These are phyloP conservation scores for Stegodyphus mimosarum DNA, from an alignment of 1,140 invertebrate genomes.

Conservation along the genomic window DNA sequence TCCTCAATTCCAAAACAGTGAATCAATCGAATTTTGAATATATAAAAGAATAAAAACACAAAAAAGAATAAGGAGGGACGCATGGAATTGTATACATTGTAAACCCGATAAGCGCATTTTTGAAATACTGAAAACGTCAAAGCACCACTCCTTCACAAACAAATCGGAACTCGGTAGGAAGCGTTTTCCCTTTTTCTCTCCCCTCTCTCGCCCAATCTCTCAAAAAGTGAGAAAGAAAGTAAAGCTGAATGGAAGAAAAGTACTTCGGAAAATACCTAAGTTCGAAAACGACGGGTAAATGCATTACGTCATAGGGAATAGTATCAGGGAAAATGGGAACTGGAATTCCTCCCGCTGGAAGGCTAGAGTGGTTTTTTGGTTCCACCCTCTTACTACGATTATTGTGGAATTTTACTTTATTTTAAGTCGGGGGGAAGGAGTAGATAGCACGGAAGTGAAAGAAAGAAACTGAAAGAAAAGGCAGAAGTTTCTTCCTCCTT, in stretches of 20 bases:
- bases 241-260: background rate
- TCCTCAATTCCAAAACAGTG: too few relatives aligned
- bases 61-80: too few relatives aligned
- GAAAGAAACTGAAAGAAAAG: too few relatives aligned
- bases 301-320: slow-evolving; percentile 53
- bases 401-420: background rate
- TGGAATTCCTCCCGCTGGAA: slow-evolving; percentile 12
- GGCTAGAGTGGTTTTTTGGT: background rate
- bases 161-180: background rate
- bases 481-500: too few relatives aligned
- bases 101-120: slow-evolving; percentile 1
- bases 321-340: slow-evolving; percentile 46
- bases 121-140: slow-evolving; percentile 27
- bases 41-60: too few relatives aligned
- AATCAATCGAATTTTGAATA: too few relatives aligned
- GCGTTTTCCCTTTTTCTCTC: too few relatives aligned
- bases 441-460: too few relatives aligned
- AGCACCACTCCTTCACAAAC: background rate
- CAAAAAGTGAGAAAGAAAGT: background rate
- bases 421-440: background rate
- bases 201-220: too few relatives aligned
- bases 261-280: background rate
- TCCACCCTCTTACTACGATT: background rate
- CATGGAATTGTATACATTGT: too few relatives aligned
- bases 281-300: slow-evolving; percentile 43